These are phyloP conservation scores for Melipona bicolor DNA, from an alignment of 2,888 invertebrate genomes.

Conservation along the genomic window DNA sequence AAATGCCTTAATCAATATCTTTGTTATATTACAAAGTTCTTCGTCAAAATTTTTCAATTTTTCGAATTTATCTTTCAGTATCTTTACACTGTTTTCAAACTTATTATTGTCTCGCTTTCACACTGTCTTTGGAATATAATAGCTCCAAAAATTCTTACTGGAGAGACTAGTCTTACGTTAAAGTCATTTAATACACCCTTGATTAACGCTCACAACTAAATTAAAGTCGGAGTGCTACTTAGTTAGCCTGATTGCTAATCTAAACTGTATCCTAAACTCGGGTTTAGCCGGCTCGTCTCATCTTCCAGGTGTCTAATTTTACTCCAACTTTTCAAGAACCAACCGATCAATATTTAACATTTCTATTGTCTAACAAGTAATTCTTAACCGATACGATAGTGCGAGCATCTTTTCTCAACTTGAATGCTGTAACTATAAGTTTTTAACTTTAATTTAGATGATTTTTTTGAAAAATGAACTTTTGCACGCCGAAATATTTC, in stretches of 20 bases:
- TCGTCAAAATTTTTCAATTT: too few relatives aligned
- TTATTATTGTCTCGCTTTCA: too few relatives aligned
- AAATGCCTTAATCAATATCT: too few relatives aligned
- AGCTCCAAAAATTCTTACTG: background rate
- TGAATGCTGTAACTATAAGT: too few relatives aligned
- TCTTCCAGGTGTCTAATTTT: background rate
- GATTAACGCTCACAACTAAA: constrained; percentile 14
- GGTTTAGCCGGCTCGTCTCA: background rate
- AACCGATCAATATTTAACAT: background rate
- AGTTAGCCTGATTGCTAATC: constrained; percentile 8
- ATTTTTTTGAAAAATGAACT: too few relatives aligned
- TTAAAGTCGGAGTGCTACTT: constrained; percentile 7
- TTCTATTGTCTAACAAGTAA: background rate
- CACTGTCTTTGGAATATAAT: background rate
- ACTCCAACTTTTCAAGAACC: background rate
- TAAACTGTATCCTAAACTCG: constrained; percentile 4
- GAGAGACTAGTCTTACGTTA: background rate
- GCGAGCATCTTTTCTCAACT: background rate
- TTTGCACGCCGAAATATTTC: too few relatives aligned
- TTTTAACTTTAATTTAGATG: too few relatives aligned
- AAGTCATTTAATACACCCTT: constrained; percentile 3
- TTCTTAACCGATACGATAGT: background rate
- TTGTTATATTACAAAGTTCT: too few relatives aligned
- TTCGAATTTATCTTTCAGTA: too few relatives aligned
- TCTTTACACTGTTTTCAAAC: too few relatives aligned